These are phyloP conservation scores for Cephus rjabovi DNA, from an alignment of 2,888 invertebrate genomes.

Conservation along the genomic window DNA sequence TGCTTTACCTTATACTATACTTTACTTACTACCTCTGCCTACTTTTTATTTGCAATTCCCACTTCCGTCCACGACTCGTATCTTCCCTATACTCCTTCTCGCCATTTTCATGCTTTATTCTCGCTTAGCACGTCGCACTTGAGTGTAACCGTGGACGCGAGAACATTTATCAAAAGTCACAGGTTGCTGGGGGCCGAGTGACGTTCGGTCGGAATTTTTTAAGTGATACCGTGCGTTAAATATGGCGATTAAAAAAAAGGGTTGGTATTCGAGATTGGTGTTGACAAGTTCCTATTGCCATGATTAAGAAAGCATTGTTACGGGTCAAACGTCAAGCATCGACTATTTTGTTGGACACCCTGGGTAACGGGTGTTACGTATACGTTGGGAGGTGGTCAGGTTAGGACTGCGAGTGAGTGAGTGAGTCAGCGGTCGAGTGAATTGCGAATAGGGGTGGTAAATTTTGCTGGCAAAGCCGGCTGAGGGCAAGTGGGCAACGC, in stretches of 20 bases:
- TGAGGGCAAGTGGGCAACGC: conserved; percentile 26
- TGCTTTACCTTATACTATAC: conserved; percentile 47
- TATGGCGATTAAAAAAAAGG: not conserved
- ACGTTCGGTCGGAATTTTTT: not conserved
- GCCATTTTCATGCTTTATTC: not conserved
- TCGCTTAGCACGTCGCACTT: not conserved
- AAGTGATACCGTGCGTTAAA: not conserved
- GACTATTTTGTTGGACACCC: not conserved
- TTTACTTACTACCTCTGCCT: conserved; percentile 44
- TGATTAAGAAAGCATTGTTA: not conserved
- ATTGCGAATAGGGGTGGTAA: conserved; percentile 20
- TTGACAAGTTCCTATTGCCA: not conserved
- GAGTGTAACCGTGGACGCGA: not conserved
- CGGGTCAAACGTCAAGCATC: not conserved
- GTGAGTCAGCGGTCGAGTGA: conserved; percentile 16
- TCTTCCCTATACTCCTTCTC: conserved; percentile 28
- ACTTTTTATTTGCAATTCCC: conserved; percentile 45
- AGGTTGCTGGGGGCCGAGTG: not conserved
- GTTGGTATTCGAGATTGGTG: not conserved
- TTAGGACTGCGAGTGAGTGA: not conserved
- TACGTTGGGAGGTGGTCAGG: not conserved
- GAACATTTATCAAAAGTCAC: not conserved
- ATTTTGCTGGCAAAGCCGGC: conserved; percentile 17
- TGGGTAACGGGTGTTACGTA: not conserved
- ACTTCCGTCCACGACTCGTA: conserved; percentile 40